A percentile compares a stretch with the other conserved stretches of the same genome.
phyloP scores from a whole-genome alignment of 2,888 invertebrate genomes.

The Drosophila borealis region DNA sequence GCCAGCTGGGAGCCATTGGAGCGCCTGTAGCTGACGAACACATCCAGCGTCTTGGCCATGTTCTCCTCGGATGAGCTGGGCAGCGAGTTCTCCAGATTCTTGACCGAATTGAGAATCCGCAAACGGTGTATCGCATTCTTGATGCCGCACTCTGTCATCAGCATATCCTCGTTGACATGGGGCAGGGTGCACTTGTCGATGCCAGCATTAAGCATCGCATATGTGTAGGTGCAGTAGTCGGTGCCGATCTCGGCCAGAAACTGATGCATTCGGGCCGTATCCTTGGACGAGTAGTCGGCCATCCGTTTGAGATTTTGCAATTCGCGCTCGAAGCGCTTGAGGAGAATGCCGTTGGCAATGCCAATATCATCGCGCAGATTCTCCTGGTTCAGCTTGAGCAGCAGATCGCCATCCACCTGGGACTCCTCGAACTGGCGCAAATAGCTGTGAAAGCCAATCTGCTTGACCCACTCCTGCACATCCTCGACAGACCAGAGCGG shows the following conservation, averaged over 20 bases:
- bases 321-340: conserved; percentile 96
- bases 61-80: conserved; percentile 90
- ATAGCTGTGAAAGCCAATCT: conserved; percentile 96
- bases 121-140: conserved; percentile 97
- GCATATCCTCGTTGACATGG: conserved; percentile 95
- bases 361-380: conserved; percentile 97
- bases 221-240: conserved; percentile 98
- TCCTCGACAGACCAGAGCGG: conserved; percentile 99
- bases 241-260: conserved; percentile 93
- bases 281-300: conserved; percentile 98
- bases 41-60: conserved; percentile 96
- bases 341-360: conserved; percentile 95
- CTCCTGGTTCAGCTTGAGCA: conserved; percentile 95
- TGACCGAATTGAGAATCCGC: conserved; percentile 94
- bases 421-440: conserved; percentile 94
- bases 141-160: conserved; percentile 95
- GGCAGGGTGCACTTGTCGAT: conserved; percentile 95
- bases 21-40: conserved; percentile 98
- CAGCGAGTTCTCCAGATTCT: conserved; percentile 87
- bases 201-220: conserved; percentile 97
- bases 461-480: conserved; percentile 99
- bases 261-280: conserved; percentile 94
- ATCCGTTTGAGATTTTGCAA: conserved; percentile 96
- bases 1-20: conserved; percentile 99
- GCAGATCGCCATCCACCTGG: conserved; percentile 97